These are phyloP conservation scores for Thomomys bottae DNA, from an alignment of 2,113 vertebrate genomes.

Conservation along the genomic window DNA sequence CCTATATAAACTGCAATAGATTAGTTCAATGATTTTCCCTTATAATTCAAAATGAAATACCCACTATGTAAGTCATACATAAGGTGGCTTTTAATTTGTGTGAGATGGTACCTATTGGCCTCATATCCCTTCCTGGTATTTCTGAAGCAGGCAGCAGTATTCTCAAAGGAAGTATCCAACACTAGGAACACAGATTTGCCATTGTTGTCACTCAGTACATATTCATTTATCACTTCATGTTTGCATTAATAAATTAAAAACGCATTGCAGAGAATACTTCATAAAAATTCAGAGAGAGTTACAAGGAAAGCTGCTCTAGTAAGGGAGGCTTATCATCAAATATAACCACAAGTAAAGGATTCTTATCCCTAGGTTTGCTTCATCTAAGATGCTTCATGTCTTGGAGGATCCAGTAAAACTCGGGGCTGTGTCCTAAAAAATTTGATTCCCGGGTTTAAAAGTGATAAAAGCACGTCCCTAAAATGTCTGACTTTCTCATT, in stretches of 20 bases:
- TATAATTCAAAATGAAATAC: slow-evolving; percentile 50
- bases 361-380: neutral
- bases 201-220: neutral
- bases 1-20: slow-evolving; percentile 52
- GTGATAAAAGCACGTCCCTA: too few relatives aligned
- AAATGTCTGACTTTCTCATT: neutral
- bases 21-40: slow-evolving; percentile 58
- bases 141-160: neutral
- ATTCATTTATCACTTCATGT: neutral
- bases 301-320: neutral
- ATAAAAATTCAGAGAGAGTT: neutral
- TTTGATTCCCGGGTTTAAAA: neutral
- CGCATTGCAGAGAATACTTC: fast-evolving
- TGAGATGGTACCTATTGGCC: neutral
- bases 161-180: neutral
- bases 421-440: neutral
- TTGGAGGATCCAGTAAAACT: neutral
- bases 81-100: neutral
- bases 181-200: neutral
- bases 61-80: neutral
- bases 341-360: neutral
- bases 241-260: neutral
- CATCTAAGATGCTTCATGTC: neutral
- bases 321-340: neutral
- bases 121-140: neutral